Evolutionary conservation across 2,888 invertebrate species (phyloP).

Genomic region (Apocheima hispidaria): DNA sequence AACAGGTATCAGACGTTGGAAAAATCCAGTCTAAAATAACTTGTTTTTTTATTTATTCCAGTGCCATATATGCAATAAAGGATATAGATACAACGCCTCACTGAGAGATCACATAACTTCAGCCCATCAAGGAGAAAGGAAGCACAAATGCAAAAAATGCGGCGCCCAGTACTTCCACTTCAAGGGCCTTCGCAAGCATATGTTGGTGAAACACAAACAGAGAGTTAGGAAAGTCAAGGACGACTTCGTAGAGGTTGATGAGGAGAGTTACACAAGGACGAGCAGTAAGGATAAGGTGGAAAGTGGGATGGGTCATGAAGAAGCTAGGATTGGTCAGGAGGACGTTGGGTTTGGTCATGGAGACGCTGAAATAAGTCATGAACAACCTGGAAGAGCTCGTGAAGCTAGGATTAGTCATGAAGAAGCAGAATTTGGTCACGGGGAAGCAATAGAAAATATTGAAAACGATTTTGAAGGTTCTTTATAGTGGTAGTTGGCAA

Average conservation of each 20-base stretch:
- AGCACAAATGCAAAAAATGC: slow-evolving; percentile 63
- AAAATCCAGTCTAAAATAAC: neutral
- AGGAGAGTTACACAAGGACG: neutral
- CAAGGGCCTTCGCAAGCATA: slow-evolving; percentile 3
- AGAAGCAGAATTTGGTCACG: neutral
- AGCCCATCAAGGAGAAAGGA: slow-evolving; percentile 64
- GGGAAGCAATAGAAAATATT: neutral
- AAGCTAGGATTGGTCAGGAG: neutral
- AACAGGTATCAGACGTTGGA: neutral
- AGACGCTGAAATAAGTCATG: neutral
- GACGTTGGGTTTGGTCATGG: neutral
- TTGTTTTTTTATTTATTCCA: slow-evolving; percentile 49
- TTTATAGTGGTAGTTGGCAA: too few species aligned
- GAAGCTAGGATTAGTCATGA: neutral
- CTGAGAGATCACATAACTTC: slow-evolving; percentile 71
- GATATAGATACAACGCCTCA: slow-evolving; percentile 74
- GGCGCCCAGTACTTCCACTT: slow-evolving; percentile 65
- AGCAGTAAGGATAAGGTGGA: neutral
- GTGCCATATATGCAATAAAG: slow-evolving; percentile 74
- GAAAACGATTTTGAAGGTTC: too few species aligned
- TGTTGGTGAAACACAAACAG: slow-evolving; percentile 9
- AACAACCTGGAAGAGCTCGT: neutral
- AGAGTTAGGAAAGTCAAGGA: slow-evolving; percentile 7
- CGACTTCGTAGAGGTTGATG: neutral
- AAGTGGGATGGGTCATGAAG: neutral